Evolutionary conservation across 37 sponge, comb jelly and placozoan genomes (phyloP).

Genomic region (Ephydatia muelleri): DNA sequence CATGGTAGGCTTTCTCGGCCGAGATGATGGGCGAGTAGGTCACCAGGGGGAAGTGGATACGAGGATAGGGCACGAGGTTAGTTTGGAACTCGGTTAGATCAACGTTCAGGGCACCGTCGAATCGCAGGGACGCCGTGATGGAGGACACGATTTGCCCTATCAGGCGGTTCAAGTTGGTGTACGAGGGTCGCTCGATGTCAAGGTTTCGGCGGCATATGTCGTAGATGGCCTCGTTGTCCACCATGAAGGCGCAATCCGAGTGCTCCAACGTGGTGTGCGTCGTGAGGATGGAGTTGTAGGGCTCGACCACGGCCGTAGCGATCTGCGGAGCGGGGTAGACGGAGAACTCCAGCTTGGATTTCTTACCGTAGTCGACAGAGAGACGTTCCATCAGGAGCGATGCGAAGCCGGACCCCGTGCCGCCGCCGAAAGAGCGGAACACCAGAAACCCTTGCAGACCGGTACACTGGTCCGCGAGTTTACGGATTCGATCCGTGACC

Average conservation of each 20-base stretch:
- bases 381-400: slow-evolving; percentile 92
- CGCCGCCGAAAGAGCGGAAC: slow-evolving; percentile 96
- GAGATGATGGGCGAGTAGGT: slow-evolving; percentile 94
- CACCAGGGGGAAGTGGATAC: slow-evolving; percentile 95
- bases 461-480: slow-evolving; percentile 88
- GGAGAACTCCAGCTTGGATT: slow-evolving; percentile 91
- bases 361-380: slow-evolving; percentile 94
- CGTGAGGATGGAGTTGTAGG: slow-evolving; percentile 94
- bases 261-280: slow-evolving; percentile 96
- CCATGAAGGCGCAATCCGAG: slow-evolving; percentile 96
- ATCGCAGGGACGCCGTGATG: slow-evolving; percentile 90
- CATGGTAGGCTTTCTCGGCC: slow-evolving; percentile 95
- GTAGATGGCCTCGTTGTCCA: slow-evolving; percentile 94
- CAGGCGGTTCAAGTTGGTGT: slow-evolving; percentile 93
- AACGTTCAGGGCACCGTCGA: slow-evolving; percentile 94
- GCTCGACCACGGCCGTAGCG: slow-evolving; percentile 91
- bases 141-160: slow-evolving; percentile 92
- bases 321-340: slow-evolving; percentile 95
- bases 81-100: slow-evolving; percentile 97
- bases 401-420: slow-evolving; percentile 93
- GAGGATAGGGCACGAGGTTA: slow-evolving; percentile 94
- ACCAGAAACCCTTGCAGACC: slow-evolving; percentile 83
- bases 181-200: slow-evolving; percentile 91
- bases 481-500: slow-evolving; percentile 81
- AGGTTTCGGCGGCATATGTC: slow-evolving; percentile 92